phyloP scores from a whole-genome alignment of 2,797 vertebrate species.

The Australoheros facetus region DNA sequence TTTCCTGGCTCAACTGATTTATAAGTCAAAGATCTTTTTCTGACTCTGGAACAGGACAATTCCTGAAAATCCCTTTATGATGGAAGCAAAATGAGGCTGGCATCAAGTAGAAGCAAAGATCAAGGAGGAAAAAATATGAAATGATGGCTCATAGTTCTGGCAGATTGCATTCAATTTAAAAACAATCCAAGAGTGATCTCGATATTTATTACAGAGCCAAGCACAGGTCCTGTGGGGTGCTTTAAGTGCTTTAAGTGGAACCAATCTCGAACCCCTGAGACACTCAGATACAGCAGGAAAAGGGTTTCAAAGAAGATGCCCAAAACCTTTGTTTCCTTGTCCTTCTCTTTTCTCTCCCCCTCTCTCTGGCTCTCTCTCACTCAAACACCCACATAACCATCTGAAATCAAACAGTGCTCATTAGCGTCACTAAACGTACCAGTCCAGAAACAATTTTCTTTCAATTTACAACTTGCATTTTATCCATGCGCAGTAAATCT shows the following conservation, averaged over 20 bases:
- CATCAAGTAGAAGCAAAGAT: slow-evolving; percentile 60
- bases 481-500: background rate
- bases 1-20: slow-evolving; percentile 46
- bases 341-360: background rate
- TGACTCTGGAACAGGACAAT: slow-evolving; percentile 46
- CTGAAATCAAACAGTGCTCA: slow-evolving; percentile 30
- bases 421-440: slow-evolving; percentile 9
- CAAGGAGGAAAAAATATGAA: slow-evolving; percentile 27
- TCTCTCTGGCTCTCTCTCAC: background rate
- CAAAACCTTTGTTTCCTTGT: slow-evolving; percentile 42
- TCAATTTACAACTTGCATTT: slow-evolving; percentile 17
- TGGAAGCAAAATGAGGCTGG: slow-evolving; percentile 61
- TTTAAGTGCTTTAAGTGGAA: slow-evolving; percentile 76
- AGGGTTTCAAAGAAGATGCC: slow-evolving; percentile 51
- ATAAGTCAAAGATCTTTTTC: slow-evolving; percentile 33
- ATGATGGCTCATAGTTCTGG: slow-evolving; percentile 67
- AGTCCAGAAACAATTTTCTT: slow-evolving; percentile 15
- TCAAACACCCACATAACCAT: slow-evolving; percentile 26
- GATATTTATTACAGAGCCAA: slow-evolving; percentile 71
- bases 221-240: slow-evolving; percentile 52
- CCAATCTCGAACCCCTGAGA: slow-evolving; percentile 57
- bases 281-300: slow-evolving; percentile 38
- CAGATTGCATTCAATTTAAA: slow-evolving; percentile 77
- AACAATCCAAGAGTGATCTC: slow-evolving; percentile 71
- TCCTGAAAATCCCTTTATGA: slow-evolving; percentile 65